phyloP scores from a whole-genome alignment of 1,140 invertebrate species.

The Drosophila orosa region DNA sequence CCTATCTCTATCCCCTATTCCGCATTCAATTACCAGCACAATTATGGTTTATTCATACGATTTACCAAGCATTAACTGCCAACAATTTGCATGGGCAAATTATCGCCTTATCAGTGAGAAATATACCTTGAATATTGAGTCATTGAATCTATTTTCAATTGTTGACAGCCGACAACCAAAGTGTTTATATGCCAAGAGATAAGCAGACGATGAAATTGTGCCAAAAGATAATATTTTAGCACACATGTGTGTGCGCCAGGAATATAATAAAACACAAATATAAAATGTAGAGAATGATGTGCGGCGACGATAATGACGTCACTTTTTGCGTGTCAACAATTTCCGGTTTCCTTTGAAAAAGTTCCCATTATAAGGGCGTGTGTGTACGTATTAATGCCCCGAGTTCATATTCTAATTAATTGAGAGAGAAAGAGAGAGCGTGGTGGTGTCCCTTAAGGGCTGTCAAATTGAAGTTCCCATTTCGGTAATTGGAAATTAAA shows the following conservation, averaged over 20 bases:
- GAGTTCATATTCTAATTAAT: conserved; percentile 61
- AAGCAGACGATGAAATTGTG: conserved; percentile 66
- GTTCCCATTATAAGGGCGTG: conserved; percentile 16
- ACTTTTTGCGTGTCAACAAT: conserved; percentile 56
- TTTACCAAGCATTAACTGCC: conserved; percentile 7
- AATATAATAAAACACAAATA: conserved; percentile 18
- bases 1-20: conserved; percentile 9
- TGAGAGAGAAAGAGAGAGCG: conserved; percentile 32
- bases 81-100: conserved; percentile 31
- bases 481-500: conserved; percentile 69
- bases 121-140: conserved; percentile 50
- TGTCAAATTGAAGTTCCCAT: conserved; percentile 32
- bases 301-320: conserved; percentile 38
- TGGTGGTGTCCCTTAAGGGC: conserved; percentile 9
- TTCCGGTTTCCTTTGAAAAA: conserved; percentile 46
- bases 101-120: conserved; percentile 45
- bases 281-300: conserved; percentile 5
- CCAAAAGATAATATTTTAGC: conserved; percentile 65
- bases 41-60: conserved; percentile 39
- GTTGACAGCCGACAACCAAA: conserved; percentile 52
- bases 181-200: conserved; percentile 51
- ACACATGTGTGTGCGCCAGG: conserved; percentile 8
- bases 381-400: conserved; percentile 16
- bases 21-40: conserved; percentile 30
- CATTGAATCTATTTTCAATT: conserved; percentile 69